phyloP scores from a whole-genome alignment of 2,797 vertebrate genomes.

The Myiotriccus ornatus region DNA sequence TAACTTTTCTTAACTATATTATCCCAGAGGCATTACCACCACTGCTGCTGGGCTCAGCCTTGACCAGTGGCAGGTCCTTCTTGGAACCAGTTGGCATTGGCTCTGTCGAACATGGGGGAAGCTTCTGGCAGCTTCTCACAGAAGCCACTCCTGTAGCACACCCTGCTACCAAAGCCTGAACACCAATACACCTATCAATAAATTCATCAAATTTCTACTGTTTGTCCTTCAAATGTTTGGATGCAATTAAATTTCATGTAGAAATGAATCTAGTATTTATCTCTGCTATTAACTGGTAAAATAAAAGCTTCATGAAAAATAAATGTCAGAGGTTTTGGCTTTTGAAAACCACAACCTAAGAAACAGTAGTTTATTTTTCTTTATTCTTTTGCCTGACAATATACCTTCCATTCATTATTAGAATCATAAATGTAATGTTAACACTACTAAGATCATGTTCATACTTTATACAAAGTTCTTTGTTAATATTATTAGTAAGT shows the following conservation, averaged over 20 bases:
- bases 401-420: background rate
- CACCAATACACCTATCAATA: background rate
- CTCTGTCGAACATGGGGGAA: rapidly evolving
- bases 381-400: background rate
- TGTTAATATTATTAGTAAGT: background rate
- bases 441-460: background rate
- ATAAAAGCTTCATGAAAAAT: slow-evolving; percentile 18
- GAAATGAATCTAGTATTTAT: background rate
- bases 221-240: background rate
- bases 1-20: rapidly evolving
- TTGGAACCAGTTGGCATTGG: background rate
- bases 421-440: background rate
- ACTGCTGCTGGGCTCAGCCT: background rate
- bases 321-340: background rate
- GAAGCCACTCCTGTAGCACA: background rate
- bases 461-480: background rate
- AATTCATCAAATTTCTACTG: background rate
- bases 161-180: background rate
- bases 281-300: background rate
- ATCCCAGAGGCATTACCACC: background rate
- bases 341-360: background rate
- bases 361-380: background rate
- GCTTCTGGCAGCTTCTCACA: background rate
- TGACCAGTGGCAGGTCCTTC: rapidly evolving
- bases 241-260: background rate